A percentile compares a stretch with the other conserved stretches of the same genome.
These are phyloP conservation scores for Riparia riparia DNA, from an alignment of 2,113 vertebrate species.

Conservation along the genomic window DNA sequence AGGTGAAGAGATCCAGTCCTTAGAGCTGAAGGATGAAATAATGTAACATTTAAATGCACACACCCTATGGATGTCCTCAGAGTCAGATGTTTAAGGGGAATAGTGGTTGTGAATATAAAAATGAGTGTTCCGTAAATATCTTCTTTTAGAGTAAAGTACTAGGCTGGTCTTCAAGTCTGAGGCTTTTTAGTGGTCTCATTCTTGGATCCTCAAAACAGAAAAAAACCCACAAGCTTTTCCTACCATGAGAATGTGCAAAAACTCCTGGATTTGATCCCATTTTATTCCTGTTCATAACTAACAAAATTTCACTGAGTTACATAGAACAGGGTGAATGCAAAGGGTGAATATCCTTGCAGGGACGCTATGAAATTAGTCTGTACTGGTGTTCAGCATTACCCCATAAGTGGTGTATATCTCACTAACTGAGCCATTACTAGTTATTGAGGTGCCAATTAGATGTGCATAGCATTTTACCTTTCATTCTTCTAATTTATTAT, in stretches of 20 bases:
- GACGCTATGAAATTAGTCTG: rapidly evolving
- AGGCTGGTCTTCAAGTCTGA: not conserved
- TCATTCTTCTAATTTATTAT: not conserved
- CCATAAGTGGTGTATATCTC: not conserved
- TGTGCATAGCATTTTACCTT: not conserved
- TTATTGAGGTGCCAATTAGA: not conserved
- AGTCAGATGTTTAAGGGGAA: not conserved
- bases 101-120: not conserved
- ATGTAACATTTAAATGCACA: not conserved
- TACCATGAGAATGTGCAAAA: not conserved
- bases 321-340: rapidly evolving
- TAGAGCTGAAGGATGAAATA: not conserved
- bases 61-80: not conserved
- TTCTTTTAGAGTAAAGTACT: not conserved
- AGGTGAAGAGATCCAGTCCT: not conserved
- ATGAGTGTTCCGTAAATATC: not conserved
- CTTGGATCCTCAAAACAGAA: not conserved
- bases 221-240: not conserved
- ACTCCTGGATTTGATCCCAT: not conserved
- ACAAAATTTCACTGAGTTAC: not conserved
- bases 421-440: not conserved
- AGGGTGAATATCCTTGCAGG: not conserved
- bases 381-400: not conserved
- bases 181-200: not conserved
- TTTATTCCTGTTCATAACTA: not conserved